phyloP scores from a whole-genome alignment of 2,797 vertebrate species.

The Anguilla obscura region DNA sequence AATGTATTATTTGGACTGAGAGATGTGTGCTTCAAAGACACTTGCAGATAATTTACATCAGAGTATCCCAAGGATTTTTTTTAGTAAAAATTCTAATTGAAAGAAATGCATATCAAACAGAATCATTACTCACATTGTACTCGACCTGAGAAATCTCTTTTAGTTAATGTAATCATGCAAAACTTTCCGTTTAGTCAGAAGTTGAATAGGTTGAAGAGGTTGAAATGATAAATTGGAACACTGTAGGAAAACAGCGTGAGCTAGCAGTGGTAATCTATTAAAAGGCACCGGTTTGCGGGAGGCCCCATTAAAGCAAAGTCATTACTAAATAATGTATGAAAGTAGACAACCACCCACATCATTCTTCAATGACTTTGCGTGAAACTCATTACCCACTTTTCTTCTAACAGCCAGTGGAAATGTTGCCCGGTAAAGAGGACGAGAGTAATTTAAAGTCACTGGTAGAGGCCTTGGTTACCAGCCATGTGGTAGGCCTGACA shows the following conservation, averaged over 20 bases:
- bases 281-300: slow-evolving; percentile 66
- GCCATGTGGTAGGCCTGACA: neutral
- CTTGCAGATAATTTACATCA: neutral
- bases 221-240: slow-evolving; percentile 37
- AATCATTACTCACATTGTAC: slow-evolving; percentile 16
- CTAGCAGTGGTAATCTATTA: slow-evolving; percentile 64
- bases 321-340: slow-evolving; percentile 66
- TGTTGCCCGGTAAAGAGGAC: neutral
- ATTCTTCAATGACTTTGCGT: slow-evolving; percentile 41
- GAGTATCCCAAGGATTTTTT: neutral
- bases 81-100: neutral
- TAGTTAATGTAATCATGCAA: slow-evolving; percentile 28
- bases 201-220: slow-evolving; percentile 32
- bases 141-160: slow-evolving; percentile 22
- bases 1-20: neutral
- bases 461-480: neutral
- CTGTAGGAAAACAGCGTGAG: slow-evolving; percentile 52
- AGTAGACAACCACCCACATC: slow-evolving; percentile 67
- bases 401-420: neutral
- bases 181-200: slow-evolving; percentile 34
- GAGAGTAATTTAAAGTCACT: neutral
- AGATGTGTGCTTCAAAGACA: slow-evolving; percentile 3
- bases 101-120: neutral
- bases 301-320: slow-evolving; percentile 64
- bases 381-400: slow-evolving; percentile 23